Percentiles rank a stretch among this genome's conserved stretches.
Evolutionary conservation across 92 coral and sea anemone genomes (phyloP).

Genomic region (Micromussa lordhowensis): DNA sequence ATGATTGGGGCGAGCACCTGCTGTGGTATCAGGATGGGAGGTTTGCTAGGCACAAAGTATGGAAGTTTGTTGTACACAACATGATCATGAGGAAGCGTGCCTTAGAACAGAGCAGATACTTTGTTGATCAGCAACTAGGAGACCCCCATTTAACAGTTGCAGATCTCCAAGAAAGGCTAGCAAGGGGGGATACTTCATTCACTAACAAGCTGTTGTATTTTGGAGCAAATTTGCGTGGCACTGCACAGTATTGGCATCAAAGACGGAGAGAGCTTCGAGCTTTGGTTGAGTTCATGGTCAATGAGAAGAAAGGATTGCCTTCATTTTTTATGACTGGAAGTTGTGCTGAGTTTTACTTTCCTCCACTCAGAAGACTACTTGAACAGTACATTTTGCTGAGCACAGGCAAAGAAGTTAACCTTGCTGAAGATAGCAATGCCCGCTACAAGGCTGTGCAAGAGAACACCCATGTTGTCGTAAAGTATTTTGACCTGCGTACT

Average conservation of each 20-base stretch:
- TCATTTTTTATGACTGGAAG: slow-evolving; percentile 67
- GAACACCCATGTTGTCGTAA: slow-evolving; percentile 46
- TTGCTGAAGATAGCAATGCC: slow-evolving; percentile 3
- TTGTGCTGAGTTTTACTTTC: slow-evolving; percentile 50
- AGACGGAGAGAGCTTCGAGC: slow-evolving; percentile 60
- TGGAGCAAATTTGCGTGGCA: slow-evolving; percentile 40
- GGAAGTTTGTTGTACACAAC: slow-evolving; percentile 55
- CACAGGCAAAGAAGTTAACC: slow-evolving; percentile 22
- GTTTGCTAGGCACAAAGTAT: slow-evolving; percentile 44
- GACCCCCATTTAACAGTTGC: slow-evolving; percentile 53
- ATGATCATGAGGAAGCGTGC: slow-evolving; percentile 55
- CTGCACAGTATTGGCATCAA: slow-evolving; percentile 59
- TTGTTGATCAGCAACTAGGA: slow-evolving; percentile 55
- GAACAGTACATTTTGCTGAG: slow-evolving; percentile 45
- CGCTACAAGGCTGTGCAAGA: slow-evolving; percentile 9
- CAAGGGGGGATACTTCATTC: slow-evolving; percentile 46
- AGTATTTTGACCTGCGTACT: slow-evolving; percentile 45
- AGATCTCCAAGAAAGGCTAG: slow-evolving; percentile 41
- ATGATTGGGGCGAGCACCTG: slow-evolving; percentile 50
- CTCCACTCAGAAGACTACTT: slow-evolving; percentile 38
- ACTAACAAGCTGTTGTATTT: slow-evolving; percentile 38
- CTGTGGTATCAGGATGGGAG: slow-evolving; percentile 40
- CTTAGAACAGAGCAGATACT: slow-evolving; percentile 29
- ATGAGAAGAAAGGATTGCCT: slow-evolving; percentile 56
- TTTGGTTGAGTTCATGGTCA: slow-evolving; percentile 57